Percentiles rank a stretch among this genome's conserved stretches.
These are phyloP conservation scores for Spilosoma lubricipeda DNA, from an alignment of 2,888 invertebrate genomes.

Conservation along the genomic window DNA sequence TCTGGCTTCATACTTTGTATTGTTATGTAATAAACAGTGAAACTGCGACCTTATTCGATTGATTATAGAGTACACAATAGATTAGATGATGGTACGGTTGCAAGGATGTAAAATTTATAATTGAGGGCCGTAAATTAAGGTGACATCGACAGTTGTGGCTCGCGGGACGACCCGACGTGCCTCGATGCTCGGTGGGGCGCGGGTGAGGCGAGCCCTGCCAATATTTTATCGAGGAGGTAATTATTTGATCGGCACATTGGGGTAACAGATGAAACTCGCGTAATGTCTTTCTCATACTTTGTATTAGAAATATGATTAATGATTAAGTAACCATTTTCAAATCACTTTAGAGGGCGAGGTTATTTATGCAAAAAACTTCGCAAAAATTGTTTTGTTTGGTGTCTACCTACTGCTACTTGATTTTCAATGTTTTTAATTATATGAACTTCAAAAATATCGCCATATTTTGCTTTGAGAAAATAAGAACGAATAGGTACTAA, in stretches of 20 bases:
- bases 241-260: constrained; percentile 77
- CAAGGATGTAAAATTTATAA: constrained; percentile 83
- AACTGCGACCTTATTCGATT: constrained; percentile 32
- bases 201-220: constrained; percentile 70
- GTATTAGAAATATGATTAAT: constrained; percentile 69
- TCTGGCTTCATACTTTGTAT: constrained; percentile 24
- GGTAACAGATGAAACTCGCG: constrained; percentile 69
- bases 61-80: constrained; percentile 42
- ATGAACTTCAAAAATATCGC: too few relatives aligned
- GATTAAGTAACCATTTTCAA: constrained; percentile 46
- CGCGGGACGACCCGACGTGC: constrained; percentile 58
- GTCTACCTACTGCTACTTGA: neutral
- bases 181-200: constrained; percentile 59
- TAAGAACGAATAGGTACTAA: too few relatives aligned
- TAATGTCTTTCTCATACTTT: constrained; percentile 68
- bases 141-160: constrained; percentile 86
- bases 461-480: too few relatives aligned
- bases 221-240: constrained; percentile 84
- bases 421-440: neutral
- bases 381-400: neutral
- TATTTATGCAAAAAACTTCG: neutral
- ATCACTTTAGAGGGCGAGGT: constrained; percentile 21
- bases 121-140: constrained; percentile 86
- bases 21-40: constrained; percentile 2
- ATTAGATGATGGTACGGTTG: constrained; percentile 29